A percentile compares a stretch with the other conserved stretches of the same genome.
Evolutionary conservation across 2,888 invertebrate genomes (phyloP).

Genomic region (Heliconius ismenius): DNA sequence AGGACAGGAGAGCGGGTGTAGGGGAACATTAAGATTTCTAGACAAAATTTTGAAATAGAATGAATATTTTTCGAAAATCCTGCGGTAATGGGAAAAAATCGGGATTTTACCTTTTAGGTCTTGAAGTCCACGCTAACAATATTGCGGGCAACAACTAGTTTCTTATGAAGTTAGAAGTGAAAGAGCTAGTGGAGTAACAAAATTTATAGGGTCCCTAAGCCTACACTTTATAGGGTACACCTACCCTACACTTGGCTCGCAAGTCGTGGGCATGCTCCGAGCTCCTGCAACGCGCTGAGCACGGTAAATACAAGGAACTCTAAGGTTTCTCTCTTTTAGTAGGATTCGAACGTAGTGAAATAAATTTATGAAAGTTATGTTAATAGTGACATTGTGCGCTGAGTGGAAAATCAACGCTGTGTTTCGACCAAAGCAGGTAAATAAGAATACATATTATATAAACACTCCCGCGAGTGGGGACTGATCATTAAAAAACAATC

Average conservation of each 20-base stretch:
- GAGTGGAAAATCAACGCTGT: too few species aligned
- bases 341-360: too few species aligned
- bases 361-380: not conserved
- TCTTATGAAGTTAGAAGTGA: too few species aligned
- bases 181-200: not conserved
- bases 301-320: too few species aligned
- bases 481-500: too few species aligned
- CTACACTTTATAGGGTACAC: too few species aligned
- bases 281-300: not conserved
- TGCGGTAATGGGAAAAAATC: not conserved
- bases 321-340: too few species aligned
- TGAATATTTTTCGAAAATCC: not conserved
- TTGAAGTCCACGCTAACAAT: too few species aligned
- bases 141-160: not conserved
- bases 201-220: not conserved
- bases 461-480: too few species aligned
- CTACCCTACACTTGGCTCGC: not conserved
- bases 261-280: not conserved
- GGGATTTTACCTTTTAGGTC: not conserved
- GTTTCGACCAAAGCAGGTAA: too few species aligned
- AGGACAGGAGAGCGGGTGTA: not conserved
- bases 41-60: not conserved
- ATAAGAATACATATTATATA: not conserved
- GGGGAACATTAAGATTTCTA: too few species aligned
- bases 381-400: too few species aligned